Evolutionary conservation across 2,797 vertebrate genomes (phyloP).

Genomic region (Monodelphis domestica): DNA sequence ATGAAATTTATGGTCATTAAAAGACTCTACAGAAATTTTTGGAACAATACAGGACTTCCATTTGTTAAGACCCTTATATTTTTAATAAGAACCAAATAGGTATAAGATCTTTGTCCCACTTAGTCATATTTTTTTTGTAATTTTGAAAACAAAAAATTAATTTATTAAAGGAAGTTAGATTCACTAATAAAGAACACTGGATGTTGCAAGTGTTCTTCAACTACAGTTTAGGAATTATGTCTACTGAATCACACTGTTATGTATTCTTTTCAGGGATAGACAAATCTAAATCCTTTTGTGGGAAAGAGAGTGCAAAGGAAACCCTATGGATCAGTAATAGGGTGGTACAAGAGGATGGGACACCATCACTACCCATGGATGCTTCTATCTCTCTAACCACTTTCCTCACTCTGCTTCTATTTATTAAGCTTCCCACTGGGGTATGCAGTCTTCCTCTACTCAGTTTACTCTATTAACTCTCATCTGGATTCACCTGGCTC

Average conservation of each 20-base stretch:
- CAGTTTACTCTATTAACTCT: not conserved
- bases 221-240: slow-evolving; percentile 8
- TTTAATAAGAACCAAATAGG: slow-evolving; percentile 31
- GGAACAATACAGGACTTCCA: slow-evolving; percentile 19
- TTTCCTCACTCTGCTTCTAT: not conserved
- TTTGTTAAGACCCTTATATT: slow-evolving; percentile 31
- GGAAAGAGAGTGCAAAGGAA: not conserved
- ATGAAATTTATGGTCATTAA: slow-evolving; percentile 27
- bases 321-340: not conserved
- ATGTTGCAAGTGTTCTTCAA: not conserved
- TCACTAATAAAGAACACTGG: slow-evolving; percentile 33
- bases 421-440: not conserved
- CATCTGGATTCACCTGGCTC: not conserved
- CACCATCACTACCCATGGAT: not conserved
- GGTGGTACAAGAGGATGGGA: not conserved
- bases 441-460: not conserved
- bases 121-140: slow-evolving; percentile 33
- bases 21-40: slow-evolving; percentile 20
- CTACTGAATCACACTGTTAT: not conserved
- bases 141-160: slow-evolving; percentile 51
- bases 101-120: slow-evolving; percentile 21
- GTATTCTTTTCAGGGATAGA: not conserved
- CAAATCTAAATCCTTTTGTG: not conserved
- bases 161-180: slow-evolving; percentile 48
- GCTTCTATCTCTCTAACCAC: not conserved